phyloP scores from a whole-genome alignment of 1,140 invertebrate genomes.

The Ectropis grisescens region DNA sequence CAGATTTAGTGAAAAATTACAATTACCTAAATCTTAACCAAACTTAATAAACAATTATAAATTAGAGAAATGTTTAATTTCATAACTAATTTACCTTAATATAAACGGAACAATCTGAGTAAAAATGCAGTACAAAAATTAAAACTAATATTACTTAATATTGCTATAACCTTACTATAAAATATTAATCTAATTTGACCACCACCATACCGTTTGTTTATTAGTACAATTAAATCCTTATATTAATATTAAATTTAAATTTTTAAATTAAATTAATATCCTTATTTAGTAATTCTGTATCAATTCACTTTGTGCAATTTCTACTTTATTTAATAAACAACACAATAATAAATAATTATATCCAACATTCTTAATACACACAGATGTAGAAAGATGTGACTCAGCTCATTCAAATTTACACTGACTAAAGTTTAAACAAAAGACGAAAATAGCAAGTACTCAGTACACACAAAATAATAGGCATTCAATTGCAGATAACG shows the following conservation, averaged over 20 bases:
- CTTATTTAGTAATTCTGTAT: slow-evolving; percentile 1
- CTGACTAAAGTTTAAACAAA: too few species aligned
- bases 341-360: slow-evolving; percentile 3
- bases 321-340: slow-evolving; percentile 8
- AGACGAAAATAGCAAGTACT: too few species aligned
- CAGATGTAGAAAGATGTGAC: slow-evolving; percentile 26
- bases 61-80: too few species aligned
- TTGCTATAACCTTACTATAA: too few species aligned
- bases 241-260: too few species aligned
- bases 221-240: too few species aligned
- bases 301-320: slow-evolving; percentile 19
- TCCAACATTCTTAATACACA: slow-evolving; percentile 31
- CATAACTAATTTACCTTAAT: slow-evolving; percentile 13
- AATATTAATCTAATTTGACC: too few species aligned
- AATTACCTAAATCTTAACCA: slow-evolving; percentile 8
- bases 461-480: too few species aligned
- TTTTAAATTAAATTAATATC: slow-evolving; percentile 1
- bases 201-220: too few species aligned
- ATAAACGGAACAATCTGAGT: slow-evolving; percentile 31
- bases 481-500: too few species aligned
- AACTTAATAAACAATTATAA: slow-evolving; percentile 8
- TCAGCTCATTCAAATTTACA: background rate
- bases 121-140: slow-evolving; percentile 47
- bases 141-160: slow-evolving; percentile 2
- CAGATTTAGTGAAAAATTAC: slow-evolving; percentile 30